phyloP scores from a whole-genome alignment of 2,888 invertebrate genomes.

The Mellilla xanthometata region DNA sequence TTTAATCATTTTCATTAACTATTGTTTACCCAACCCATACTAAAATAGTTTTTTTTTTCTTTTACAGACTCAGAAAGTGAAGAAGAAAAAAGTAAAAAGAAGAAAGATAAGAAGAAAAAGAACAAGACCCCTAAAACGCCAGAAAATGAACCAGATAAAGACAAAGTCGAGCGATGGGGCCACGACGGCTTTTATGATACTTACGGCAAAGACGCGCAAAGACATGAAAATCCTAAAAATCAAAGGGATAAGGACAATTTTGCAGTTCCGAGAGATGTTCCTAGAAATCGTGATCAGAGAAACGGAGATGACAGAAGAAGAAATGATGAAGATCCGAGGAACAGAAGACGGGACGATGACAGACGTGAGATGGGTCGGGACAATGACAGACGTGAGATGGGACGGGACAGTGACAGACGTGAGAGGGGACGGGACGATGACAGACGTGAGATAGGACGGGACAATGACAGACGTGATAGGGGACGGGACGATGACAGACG shows the following conservation, averaged over 20 bases:
- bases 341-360: constrained; percentile 26
- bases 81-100: constrained; percentile 37
- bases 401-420: constrained; percentile 3
- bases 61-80: constrained; percentile 56
- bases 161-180: constrained; percentile 57
- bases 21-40: too few relatives aligned
- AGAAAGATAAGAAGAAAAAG: constrained; percentile 46
- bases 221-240: constrained; percentile 42
- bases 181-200: constrained; percentile 75
- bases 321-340: constrained; percentile 22
- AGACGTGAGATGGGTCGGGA: constrained; percentile 3
- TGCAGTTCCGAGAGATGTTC: constrained; percentile 36
- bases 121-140: constrained; percentile 47
- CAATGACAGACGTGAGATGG: constrained; percentile 2
- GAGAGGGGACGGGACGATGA: too few relatives aligned
- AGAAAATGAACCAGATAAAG: constrained; percentile 41
- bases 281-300: constrained; percentile 18
- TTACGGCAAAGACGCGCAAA: constrained; percentile 62
- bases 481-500: constrained; percentile 21
- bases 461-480: too few relatives aligned
- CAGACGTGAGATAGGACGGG: too few relatives aligned
- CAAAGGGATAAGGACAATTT: constrained; percentile 51
- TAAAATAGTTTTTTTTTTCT: constrained; percentile 14
- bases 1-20: too few relatives aligned
- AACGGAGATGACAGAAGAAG: constrained; percentile 24